phyloP scores from a whole-genome alignment of 2,113 vertebrate species.

The Catharus bicknelli region DNA sequence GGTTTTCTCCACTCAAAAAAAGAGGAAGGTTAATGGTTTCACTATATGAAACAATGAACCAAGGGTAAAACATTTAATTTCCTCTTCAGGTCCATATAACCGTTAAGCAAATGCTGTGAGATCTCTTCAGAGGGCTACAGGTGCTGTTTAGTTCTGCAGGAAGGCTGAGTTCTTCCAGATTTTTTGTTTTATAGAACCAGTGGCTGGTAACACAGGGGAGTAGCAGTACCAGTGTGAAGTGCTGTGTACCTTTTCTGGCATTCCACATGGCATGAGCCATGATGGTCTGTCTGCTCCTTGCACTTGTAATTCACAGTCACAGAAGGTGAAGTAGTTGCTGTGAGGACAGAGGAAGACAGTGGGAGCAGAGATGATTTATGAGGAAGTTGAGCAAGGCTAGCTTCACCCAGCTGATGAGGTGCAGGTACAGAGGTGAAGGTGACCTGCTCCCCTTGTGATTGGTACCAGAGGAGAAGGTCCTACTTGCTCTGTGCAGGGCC shows the following conservation, averaged over 20 bases:
- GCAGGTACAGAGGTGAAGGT: not conserved
- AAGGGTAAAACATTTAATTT: not conserved
- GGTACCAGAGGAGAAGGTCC: accelerated
- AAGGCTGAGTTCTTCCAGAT: not conserved
- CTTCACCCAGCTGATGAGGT: not conserved
- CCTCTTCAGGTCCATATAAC: not conserved
- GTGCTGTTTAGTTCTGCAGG: not conserved
- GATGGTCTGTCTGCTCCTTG: not conserved
- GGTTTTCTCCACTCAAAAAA: not conserved
- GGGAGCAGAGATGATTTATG: not conserved
- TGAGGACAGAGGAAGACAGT: not conserved
- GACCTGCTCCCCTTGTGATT: not conserved
- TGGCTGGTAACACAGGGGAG: not conserved
- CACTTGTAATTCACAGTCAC: accelerated
- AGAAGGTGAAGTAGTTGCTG: not conserved
- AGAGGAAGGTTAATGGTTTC: not conserved
- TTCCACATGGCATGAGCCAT: accelerated
- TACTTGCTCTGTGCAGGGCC: not conserved
- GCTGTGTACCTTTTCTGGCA: not conserved
- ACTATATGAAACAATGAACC: not conserved
- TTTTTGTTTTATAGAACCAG: not conserved
- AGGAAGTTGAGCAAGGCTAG: not conserved
- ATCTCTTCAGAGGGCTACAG: not conserved
- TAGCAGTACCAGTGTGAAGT: not conserved
- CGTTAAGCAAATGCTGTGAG: not conserved